Base-by-base conservation (phyloP, 2,888 invertebrate species). In the Idaea straminata region DNA sequence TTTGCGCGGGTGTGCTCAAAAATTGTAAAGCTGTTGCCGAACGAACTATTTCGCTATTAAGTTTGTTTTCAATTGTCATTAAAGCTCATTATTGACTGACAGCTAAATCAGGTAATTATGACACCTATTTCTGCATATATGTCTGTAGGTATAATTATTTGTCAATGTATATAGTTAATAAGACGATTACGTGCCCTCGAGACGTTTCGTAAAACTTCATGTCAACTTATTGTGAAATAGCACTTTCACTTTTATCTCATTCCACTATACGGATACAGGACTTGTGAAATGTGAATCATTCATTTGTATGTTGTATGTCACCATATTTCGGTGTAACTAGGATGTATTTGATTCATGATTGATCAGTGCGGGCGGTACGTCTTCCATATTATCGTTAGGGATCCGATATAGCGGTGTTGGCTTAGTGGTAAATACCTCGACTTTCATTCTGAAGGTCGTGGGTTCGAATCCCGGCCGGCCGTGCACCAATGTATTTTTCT, bases 171-270 rank as follows among this genome's bases (percentile, higher is more conserved):
- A 25, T 25, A 74, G 69, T 74, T 81, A 82, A 81, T 77, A 77
- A 77, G 76, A 77, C 74, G 76, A 80, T 81, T 79, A 81, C 76
- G 72, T 77, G 72, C 77, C 77, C 76, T 77, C 76, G 74, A 72
- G 77, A 75, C 74, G 77, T 83, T 80, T 81, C 78, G 77, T 77
- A 79, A 80, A 72, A 68, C 67, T 73, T 72, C 72, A 73, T 67
- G 64, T 65, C 66, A 67, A 67, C 64, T 63, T 72, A 76, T 76
- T 77, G 75, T 70, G 75, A 72, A 74, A 77, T 72, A 59, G 64
- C 65, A 78, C 79, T 80, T 83, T 83, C 80, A 70, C 77, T 77
- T 75, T 68, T 68, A 71, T 74, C 66, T 62, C 47, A 10, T 13
- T 4, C 47, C 47, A 47, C 47, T 70, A 65, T 63, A 69, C 66